Conservation (phyloP, 2,113 vertebrate genomes). For the Grammomys dolichurus region DNA sequence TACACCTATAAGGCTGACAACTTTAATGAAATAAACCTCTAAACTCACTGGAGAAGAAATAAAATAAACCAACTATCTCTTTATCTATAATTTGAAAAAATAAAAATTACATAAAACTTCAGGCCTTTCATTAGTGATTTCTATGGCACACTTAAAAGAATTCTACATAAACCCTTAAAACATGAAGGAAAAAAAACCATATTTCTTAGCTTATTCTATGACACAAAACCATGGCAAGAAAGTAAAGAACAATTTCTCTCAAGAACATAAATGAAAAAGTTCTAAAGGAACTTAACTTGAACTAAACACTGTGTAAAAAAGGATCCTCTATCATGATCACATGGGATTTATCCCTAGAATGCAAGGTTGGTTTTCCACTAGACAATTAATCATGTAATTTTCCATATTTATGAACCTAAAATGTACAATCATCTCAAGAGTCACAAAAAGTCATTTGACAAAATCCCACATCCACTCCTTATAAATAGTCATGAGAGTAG, state of each 20-base stretch:
- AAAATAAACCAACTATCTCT: neutral
- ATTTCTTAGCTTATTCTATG: neutral
- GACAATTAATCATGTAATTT: neutral
- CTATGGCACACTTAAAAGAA: neutral
- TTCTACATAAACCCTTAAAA: neutral
- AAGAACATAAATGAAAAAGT: neutral
- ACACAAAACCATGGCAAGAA: neutral
- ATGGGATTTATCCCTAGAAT: neutral
- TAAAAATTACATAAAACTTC: neutral
- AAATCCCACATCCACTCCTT: neutral
- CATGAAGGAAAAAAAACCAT: neutral
- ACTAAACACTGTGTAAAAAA: neutral
- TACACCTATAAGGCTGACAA: neutral
- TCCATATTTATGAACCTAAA: neutral
- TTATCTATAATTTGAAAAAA: neutral
- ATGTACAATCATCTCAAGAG: neutral
- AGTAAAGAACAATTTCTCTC: neutral
- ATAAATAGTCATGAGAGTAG: neutral
- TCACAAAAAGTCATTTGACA: neutral
- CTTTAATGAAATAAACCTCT: neutral
- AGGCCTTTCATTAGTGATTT: neutral
- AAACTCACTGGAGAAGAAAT: neutral
- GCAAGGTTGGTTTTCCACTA: neutral
- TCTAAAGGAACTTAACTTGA: neutral
- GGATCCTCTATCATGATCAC: too few relatives aligned